phyloP scores from a whole-genome alignment of 2,888 invertebrate genomes.

The Ophion ellenae region DNA sequence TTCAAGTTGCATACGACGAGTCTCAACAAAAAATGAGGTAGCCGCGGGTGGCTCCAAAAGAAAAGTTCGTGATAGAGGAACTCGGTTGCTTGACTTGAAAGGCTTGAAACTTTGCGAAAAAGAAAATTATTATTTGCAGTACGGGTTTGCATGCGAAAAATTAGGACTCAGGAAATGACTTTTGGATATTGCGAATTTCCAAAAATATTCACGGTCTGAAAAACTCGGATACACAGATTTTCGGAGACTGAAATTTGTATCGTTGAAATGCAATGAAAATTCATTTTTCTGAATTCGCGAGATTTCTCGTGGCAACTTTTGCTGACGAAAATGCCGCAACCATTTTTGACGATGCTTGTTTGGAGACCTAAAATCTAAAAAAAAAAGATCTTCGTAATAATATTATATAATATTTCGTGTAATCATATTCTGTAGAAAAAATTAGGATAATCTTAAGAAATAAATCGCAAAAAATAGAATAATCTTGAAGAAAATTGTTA shows the following conservation, averaged over 20 bases:
- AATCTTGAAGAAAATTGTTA: too few species aligned
- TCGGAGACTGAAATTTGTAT: not conserved
- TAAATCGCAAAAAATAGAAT: too few species aligned
- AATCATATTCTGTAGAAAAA: not conserved
- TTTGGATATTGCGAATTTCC: not conserved
- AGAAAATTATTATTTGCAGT: not conserved
- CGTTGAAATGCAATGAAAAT: not conserved
- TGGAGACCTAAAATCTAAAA: not conserved
- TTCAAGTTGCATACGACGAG: constrained; percentile 41
- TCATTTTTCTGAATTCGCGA: not conserved
- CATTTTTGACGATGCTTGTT: not conserved
- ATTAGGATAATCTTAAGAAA: too few species aligned
- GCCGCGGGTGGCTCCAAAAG: constrained; percentile 18
- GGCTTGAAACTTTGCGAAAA: not conserved
- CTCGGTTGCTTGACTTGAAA: not conserved
- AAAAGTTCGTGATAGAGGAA: constrained; percentile 6
- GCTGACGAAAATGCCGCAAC: not conserved
- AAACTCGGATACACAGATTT: not conserved
- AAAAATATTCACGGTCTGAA: not conserved
- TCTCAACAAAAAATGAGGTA: constrained; percentile 27
- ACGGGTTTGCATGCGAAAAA: not conserved
- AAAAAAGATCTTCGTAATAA: not conserved
- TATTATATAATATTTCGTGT: not conserved
- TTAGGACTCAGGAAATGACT: not conserved
- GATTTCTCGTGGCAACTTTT: not conserved